Conservation (phyloP, 2,888 invertebrate species). For the Clusia tigrina region DNA sequence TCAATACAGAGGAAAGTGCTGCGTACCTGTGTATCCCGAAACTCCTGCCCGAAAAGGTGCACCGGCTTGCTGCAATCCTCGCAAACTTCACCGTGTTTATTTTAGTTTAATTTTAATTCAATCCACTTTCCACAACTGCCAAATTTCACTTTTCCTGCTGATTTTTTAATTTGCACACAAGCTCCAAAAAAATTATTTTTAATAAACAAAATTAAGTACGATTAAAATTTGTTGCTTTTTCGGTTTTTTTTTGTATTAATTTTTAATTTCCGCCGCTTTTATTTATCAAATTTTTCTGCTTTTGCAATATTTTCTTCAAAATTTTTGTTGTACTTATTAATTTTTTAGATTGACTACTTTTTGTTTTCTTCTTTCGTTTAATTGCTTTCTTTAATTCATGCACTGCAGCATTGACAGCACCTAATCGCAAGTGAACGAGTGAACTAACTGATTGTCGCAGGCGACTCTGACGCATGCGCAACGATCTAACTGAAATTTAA, state of each 20-base stretch:
- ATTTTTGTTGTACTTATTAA: background rate
- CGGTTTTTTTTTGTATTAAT: background rate
- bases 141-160: slow-evolving; percentile 2
- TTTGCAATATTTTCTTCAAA: background rate
- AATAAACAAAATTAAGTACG: no score
- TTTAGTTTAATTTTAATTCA: no score
- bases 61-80: no score
- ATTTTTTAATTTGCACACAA: background rate
- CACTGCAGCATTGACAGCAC: background rate
- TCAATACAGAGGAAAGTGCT: no score
- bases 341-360: background rate
- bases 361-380: background rate
- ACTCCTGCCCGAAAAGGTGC: no score
- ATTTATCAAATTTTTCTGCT: no score
- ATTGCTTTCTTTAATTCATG: background rate
- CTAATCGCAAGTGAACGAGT: background rate
- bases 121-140: background rate
- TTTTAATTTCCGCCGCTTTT: background rate
- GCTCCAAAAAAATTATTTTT: no score
- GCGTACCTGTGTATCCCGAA: no score
- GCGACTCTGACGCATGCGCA: background rate
- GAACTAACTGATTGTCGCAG: slow-evolving; percentile 15
- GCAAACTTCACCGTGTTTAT: no score
- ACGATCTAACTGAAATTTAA: slow-evolving; percentile 25
- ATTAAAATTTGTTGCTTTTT: background rate